Percentiles rank a stretch among this genome's conserved stretches.
phyloP scores from a whole-genome alignment of 2,888 invertebrate species.

The Formica aserva region DNA sequence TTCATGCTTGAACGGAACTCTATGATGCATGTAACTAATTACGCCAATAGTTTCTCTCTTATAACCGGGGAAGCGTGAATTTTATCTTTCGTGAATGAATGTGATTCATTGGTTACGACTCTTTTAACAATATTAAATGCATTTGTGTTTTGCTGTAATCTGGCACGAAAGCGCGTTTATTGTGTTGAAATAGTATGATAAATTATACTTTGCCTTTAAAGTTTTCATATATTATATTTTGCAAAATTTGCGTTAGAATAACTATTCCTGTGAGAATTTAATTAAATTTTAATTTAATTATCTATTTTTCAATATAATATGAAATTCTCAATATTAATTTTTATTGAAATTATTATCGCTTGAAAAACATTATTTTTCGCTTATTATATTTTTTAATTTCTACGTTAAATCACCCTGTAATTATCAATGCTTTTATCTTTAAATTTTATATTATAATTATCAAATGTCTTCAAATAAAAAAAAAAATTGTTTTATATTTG shows the following conservation, averaged over 20 bases:
- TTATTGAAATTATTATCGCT: neutral
- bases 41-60: slow-evolving; percentile 59
- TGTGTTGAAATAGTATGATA: neutral
- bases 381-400: neutral
- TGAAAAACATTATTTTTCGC: neutral
- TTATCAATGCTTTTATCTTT: neutral
- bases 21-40: slow-evolving; percentile 61
- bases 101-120: slow-evolving; percentile 25
- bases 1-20: slow-evolving; percentile 60
- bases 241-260: slow-evolving; percentile 9
- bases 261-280: neutral
- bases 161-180: neutral
- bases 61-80: slow-evolving; percentile 22
- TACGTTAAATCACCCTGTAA: neutral
- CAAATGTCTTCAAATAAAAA: neutral
- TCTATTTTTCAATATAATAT: neutral
- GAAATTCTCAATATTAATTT: slow-evolving; percentile 15
- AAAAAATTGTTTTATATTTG: neutral
- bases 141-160: slow-evolving; percentile 48
- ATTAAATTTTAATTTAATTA: slow-evolving; percentile 6
- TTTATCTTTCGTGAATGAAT: slow-evolving; percentile 50
- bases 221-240: neutral
- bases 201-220: slow-evolving; percentile 5
- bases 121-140: slow-evolving; percentile 36
- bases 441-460: neutral